These are phyloP conservation scores for Netelia virgata DNA, from an alignment of 2,888 invertebrate genomes.

Conservation along the genomic window DNA sequence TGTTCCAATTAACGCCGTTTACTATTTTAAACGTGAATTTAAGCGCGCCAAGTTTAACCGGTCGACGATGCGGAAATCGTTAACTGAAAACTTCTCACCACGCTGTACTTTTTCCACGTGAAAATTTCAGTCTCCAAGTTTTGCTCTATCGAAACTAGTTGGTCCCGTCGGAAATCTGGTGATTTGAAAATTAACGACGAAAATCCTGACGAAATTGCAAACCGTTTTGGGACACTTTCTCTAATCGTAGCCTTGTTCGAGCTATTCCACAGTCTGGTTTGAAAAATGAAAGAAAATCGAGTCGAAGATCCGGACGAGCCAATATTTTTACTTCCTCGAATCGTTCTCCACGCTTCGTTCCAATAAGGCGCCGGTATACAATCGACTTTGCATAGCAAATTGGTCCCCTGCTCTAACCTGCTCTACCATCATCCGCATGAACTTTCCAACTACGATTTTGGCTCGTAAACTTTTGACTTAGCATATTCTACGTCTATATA, in stretches of 20 bases:
- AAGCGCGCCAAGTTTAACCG: not conserved
- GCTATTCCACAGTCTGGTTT: not conserved
- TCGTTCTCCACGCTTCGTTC: not conserved
- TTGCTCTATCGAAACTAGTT: too few species aligned
- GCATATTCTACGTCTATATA: constrained; percentile 49
- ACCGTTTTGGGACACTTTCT: too few species aligned
- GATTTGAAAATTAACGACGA: too few species aligned
- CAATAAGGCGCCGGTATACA: constrained; percentile 34
- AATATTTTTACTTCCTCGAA: constrained; percentile 38
- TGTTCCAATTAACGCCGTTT: not conserved
- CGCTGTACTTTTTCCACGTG: not conserved
- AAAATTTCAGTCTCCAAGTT: not conserved
- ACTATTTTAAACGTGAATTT: not conserved
- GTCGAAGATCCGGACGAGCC: not conserved
- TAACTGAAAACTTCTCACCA: not conserved
- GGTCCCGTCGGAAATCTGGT: too few species aligned
- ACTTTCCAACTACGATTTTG: constrained; percentile 55
- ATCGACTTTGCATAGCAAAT: constrained; percentile 65
- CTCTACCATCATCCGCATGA: constrained; percentile 45
- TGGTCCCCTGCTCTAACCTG: constrained; percentile 31
- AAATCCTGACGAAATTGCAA: too few species aligned
- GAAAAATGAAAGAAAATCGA: constrained; percentile 16
- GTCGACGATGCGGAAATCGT: not conserved
- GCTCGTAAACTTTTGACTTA: constrained; percentile 63
- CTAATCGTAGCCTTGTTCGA: too few species aligned